Evolutionary conservation across 2,888 invertebrate genomes (phyloP).

Genomic region (Carabus problematicus): DNA sequence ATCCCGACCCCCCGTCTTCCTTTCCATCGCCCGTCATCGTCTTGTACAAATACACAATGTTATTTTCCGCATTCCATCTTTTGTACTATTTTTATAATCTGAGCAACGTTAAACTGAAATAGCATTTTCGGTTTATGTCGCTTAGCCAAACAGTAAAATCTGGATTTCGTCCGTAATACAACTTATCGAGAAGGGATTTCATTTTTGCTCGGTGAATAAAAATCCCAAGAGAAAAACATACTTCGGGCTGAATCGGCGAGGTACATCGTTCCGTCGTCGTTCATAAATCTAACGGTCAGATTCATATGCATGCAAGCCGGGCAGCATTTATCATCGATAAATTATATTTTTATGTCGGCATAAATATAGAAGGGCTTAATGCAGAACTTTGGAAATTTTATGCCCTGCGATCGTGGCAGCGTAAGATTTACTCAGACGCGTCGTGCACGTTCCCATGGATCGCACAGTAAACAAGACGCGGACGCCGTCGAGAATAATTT

Average conservation of each 20-base stretch:
- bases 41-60: too few relatives aligned
- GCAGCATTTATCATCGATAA: constrained; percentile 32
- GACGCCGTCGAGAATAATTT: constrained; percentile 15
- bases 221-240: constrained; percentile 12
- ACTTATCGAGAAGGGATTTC: constrained; percentile 16
- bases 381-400: constrained; percentile 26
- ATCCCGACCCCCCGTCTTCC: not conserved
- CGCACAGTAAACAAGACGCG: constrained; percentile 28
- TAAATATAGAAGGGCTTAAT: constrained; percentile 33
- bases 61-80: not conserved
- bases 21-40: too few relatives aligned
- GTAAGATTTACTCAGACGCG: constrained; percentile 23
- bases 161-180: constrained; percentile 9
- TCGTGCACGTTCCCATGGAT: not conserved
- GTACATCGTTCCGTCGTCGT: constrained; percentile 10
- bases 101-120: constrained; percentile 36
- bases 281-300: constrained; percentile 31
- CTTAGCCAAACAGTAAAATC: constrained; percentile 6
- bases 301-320: constrained; percentile 34
- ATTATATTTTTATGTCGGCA: constrained; percentile 34
- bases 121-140: constrained; percentile 22
- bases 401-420: constrained; percentile 1
- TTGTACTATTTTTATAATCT: constrained; percentile 33
- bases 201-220: not conserved
- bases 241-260: not conserved